These are phyloP conservation scores for Urosaurus nigricauda DNA, from an alignment of 2,797 vertebrate species.

Conservation along the genomic window DNA sequence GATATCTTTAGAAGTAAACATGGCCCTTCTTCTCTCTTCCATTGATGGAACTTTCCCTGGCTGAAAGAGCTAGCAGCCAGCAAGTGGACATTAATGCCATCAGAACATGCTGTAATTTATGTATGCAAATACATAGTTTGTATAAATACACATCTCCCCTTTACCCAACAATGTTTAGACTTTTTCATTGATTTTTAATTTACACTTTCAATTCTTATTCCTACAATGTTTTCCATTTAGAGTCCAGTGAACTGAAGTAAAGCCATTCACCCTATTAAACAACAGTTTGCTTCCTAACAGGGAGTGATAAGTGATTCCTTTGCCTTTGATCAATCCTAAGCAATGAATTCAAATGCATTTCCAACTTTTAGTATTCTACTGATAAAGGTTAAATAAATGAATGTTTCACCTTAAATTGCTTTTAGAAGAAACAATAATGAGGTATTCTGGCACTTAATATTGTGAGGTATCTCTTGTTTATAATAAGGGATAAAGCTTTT, in stretches of 20 bases:
- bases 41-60: not conserved
- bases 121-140: no score
- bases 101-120: not conserved
- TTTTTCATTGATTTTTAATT: slow-evolving; percentile 18
- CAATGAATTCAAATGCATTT: accelerated
- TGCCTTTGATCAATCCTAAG: not conserved
- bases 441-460: not conserved
- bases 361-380: not conserved
- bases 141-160: not conserved
- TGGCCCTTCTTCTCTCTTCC: no score
- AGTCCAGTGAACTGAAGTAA: slow-evolving; percentile 25
- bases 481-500: not conserved
- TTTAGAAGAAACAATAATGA: not conserved
- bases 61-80: not conserved
- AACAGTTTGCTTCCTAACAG: slow-evolving; percentile 19
- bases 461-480: not conserved
- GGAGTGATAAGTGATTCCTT: not conserved
- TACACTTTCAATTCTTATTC: slow-evolving; percentile 14
- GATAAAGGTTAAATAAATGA: slow-evolving; percentile 24
- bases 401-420: not conserved
- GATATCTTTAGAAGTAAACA: not conserved
- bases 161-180: not conserved
- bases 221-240: not conserved
- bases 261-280: not conserved
- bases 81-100: not conserved